phyloP scores from a whole-genome alignment of 2,113 vertebrate species.

The Gila orcuttii region DNA sequence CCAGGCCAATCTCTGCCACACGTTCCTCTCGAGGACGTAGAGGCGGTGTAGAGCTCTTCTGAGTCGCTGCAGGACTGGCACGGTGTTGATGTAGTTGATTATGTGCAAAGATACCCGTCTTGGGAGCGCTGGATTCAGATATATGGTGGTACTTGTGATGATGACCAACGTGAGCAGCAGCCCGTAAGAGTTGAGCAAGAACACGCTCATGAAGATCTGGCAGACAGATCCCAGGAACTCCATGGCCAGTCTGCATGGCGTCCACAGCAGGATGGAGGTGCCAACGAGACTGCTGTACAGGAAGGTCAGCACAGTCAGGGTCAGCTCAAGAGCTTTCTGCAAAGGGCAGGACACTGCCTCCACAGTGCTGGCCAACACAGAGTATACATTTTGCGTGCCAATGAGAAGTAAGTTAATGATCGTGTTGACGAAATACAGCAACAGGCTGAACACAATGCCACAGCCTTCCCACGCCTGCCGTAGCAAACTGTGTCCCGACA shows the following conservation, averaged over 20 bases:
- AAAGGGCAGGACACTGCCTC: conserved; percentile 78
- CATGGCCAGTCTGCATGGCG: conserved; percentile 82
- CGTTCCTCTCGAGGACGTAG: conserved; percentile 75
- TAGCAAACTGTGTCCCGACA: conserved; percentile 76
- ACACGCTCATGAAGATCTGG: conserved; percentile 79
- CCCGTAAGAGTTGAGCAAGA: conserved; percentile 86
- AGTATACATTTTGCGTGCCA: conserved; percentile 83
- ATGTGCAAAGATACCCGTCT: conserved; percentile 58
- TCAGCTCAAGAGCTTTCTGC: conserved; percentile 78
- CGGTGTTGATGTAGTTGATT: conserved; percentile 66
- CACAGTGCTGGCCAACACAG: conserved; percentile 74
- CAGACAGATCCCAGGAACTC: conserved; percentile 79
- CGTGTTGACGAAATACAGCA: conserved; percentile 89
- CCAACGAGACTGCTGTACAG: conserved; percentile 86
- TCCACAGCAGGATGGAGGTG: conserved; percentile 87
- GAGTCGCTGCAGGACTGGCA: conserved; percentile 68
- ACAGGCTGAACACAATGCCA: conserved; percentile 82
- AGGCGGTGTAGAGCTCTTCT: conserved; percentile 65
- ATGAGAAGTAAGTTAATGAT: conserved; percentile 87
- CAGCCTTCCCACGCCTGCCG: conserved; percentile 81
- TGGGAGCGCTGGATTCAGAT: conserved; percentile 79
- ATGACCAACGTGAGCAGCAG: conserved; percentile 78
- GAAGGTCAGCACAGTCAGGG: conserved; percentile 79
- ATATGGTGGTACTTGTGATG: conserved; percentile 66
- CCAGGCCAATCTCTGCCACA: conserved; percentile 73